Conservation (phyloP, 2,888 invertebrate species). For the Hirtodrosophila confusa region DNA sequence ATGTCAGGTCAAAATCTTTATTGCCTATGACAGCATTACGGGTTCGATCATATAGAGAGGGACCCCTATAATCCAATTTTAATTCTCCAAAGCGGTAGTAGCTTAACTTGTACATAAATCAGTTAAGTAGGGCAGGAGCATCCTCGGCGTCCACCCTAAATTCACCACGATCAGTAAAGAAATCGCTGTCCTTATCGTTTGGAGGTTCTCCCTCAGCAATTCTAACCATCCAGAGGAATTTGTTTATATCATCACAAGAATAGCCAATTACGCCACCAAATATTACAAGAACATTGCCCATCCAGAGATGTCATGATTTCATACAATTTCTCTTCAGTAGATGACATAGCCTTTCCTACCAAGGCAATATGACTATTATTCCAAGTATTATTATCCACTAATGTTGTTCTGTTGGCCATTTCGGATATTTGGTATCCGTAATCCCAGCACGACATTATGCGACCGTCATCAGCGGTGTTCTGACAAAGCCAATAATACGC, state of each 20-base stretch:
- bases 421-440: slow-evolving; percentile 99
- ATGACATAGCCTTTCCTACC: slow-evolving; percentile 99
- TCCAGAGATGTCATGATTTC: slow-evolving; percentile 98
- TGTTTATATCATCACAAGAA: slow-evolving; percentile 99
- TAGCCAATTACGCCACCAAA: slow-evolving; percentile 99
- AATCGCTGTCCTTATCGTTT: slow-evolving; percentile 97
- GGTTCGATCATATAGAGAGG: slow-evolving; percentile 97
- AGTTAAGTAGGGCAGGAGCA: slow-evolving; percentile 96
- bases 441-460: slow-evolving; percentile 99
- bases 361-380: slow-evolving; percentile 99
- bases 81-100: slow-evolving; percentile 96
- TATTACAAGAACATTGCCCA: slow-evolving; percentile 98
- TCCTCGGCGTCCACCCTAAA: slow-evolving; percentile 98
- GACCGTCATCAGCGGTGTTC: slow-evolving; percentile 97
- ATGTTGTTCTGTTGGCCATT: slow-evolving; percentile 99
- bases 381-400: slow-evolving; percentile 99
- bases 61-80: slow-evolving; percentile 91
- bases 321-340: slow-evolving; percentile 98
- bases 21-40: slow-evolving; percentile 97
- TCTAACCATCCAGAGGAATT: slow-evolving; percentile 99
- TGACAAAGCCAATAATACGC: slow-evolving; percentile 99
- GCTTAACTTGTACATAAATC: slow-evolving; percentile 99
- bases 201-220: slow-evolving; percentile 99
- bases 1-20: slow-evolving; percentile 96
- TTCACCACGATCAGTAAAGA: slow-evolving; percentile 98